Evolutionary conservation across 2,888 invertebrate species (phyloP).

Genomic region (Polietes domitor): DNA sequence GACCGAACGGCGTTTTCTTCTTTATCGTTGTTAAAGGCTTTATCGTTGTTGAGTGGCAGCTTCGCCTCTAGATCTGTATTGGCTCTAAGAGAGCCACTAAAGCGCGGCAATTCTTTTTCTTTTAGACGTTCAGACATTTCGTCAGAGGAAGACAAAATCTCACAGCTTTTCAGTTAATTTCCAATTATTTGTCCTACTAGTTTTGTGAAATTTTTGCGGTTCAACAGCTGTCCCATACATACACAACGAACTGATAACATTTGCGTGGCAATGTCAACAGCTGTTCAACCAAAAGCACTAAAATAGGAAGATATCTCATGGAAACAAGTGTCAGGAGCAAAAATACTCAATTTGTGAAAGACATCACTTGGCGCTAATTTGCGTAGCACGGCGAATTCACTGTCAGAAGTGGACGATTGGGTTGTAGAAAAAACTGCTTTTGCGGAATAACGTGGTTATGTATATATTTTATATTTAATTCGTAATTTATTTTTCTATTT

Average conservation of each 20-base stretch:
- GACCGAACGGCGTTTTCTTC: constrained; percentile 53
- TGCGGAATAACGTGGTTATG: no score
- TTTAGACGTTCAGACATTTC: constrained; percentile 51
- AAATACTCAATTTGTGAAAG: no score
- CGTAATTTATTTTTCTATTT: no score
- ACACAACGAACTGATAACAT: background rate
- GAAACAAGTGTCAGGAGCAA: no score
- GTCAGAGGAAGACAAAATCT: background rate
- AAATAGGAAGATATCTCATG: no score
- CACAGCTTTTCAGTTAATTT: background rate
- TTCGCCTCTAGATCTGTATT: constrained; percentile 83
- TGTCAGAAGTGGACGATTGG: no score
- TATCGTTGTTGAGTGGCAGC: constrained; percentile 66
- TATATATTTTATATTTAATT: no score
- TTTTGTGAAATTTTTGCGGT: background rate
- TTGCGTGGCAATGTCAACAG: background rate
- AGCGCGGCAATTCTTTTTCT: constrained; percentile 82
- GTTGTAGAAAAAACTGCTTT: no score
- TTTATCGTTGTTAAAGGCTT: constrained; percentile 59
- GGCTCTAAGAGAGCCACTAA: constrained; percentile 85
- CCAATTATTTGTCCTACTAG: background rate
- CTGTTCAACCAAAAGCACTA: no score
- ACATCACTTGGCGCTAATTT: no score
- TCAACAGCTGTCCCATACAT: background rate
- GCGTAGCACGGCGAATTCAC: no score